A percentile compares a stretch with the other conserved stretches of the same genome.
These are phyloP conservation scores for Discoglossus pictus DNA, from an alignment of 2,797 vertebrate species.

Conservation along the genomic window DNA sequence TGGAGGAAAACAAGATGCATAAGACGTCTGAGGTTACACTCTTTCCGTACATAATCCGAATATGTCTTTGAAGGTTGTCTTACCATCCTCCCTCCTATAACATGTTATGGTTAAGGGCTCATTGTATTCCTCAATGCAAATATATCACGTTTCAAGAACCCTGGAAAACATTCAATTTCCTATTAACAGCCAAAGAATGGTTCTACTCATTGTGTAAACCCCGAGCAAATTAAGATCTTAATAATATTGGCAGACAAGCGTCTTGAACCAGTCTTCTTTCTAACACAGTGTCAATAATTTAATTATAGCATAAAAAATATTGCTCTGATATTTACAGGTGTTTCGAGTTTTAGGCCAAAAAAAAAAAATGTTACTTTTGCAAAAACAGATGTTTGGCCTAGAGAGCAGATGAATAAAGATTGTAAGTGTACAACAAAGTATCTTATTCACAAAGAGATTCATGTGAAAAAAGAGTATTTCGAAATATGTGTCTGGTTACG, in stretches of 20 bases:
- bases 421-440: not conserved
- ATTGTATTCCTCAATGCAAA: not conserved
- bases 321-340: slow-evolving; percentile 2
- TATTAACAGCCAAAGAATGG: slow-evolving; percentile 11
- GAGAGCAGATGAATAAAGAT: not conserved
- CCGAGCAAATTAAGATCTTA: slow-evolving; percentile 7
- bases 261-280: not conserved
- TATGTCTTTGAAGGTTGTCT: not conserved
- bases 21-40: not conserved
- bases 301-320: slow-evolving; percentile 6
- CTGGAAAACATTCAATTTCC: slow-evolving; percentile 3
- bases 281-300: slow-evolving; percentile 13
- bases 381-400: slow-evolving; percentile 16
- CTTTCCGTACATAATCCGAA: slow-evolving; percentile 10
- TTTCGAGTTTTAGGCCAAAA: not conserved
- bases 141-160: slow-evolving; percentile 3
- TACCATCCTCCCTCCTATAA: slow-evolving; percentile 2
- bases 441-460: not conserved
- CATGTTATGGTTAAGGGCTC: slow-evolving; percentile 12
- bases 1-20: slow-evolving; percentile 4
- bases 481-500: no score
- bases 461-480: no score
- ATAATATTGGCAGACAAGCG: slow-evolving; percentile 15
- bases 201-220: not conserved
- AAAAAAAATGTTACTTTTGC: not conserved